A percentile compares a stretch with the other conserved stretches of the same genome.
These are phyloP conservation scores for Cerastoderma edule DNA, from an alignment of 2,888 invertebrate genomes.

Conservation along the genomic window DNA sequence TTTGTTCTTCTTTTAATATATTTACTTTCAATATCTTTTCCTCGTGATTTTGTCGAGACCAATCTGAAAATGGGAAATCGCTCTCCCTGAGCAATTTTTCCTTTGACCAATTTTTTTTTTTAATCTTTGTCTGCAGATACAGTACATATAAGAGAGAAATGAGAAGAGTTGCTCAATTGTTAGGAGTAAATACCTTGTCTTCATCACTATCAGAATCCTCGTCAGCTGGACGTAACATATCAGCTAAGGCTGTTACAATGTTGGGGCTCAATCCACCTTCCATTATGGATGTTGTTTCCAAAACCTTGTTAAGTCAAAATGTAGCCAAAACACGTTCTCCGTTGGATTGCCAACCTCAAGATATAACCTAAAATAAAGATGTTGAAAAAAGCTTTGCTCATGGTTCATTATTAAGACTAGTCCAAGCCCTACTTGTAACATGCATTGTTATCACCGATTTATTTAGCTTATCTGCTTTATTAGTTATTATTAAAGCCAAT, in stretches of 20 bases:
- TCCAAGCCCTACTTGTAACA: not conserved
- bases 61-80: not conserved
- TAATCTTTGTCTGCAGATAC: not conserved
- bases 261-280: conserved; percentile 42
- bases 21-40: not conserved
- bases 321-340: too few species aligned
- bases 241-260: conserved; percentile 58
- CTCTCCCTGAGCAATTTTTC: not conserved
- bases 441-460: not conserved
- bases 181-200: conserved; percentile 59
- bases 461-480: not conserved
- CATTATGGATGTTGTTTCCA: conserved; percentile 36
- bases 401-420: not conserved
- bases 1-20: not conserved
- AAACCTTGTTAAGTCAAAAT: too few species aligned
- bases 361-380: not conserved
- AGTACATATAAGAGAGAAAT: not conserved
- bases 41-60: not conserved
- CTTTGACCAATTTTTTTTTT: not conserved
- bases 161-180: conserved; percentile 58
- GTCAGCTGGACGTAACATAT: conserved; percentile 68
- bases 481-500: too few species aligned
- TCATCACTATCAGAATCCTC: conserved; percentile 75
- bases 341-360: too few species aligned
- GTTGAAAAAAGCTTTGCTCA: not conserved